Evolutionary conservation across 2,113 vertebrate species (phyloP), one percentile per base, ranked within the genome.

Genomic region (Peromyscus leucopus): DNA sequence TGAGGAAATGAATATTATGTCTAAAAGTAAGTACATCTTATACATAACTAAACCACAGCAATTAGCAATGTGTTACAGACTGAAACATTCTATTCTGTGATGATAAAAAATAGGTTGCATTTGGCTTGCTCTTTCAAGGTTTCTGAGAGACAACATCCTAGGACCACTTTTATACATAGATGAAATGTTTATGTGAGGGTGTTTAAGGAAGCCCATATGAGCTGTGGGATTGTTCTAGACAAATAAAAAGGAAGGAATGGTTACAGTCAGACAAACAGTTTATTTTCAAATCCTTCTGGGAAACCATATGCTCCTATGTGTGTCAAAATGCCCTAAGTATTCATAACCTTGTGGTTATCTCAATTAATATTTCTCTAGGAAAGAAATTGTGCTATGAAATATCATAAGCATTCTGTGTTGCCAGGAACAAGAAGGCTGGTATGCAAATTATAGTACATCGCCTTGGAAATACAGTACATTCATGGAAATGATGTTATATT

Each of bases 301-400:
- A 90, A 79, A 80, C 21, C 74, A 61, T 36, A 90, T 48, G 33
- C 57, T 42, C 59, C 16, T 57, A 7, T 31, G 15, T 79, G 24
- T 94, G 31, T 86, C 75, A 76, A 95, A 95, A 96, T 63, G 39
- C 22, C 11, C 15, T 51, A 89, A 51, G 24, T 63, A 94, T 82
- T 90, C 55, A 75, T 36, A 78, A 48, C 4, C 10, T 92, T 4
- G 4, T 9, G 55, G 76, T 63, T 92, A 85, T 26, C 59, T 42
- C n/a, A 87, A 75, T 46, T 89, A 89, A 67, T 89, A 93, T 61
- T 83, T 55, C 46, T 26, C 51, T 71, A 12, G 90, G 65, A 84
- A 97, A 86, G 57, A 94, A 93, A 74, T 65, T 94, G 28, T 46
- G 65, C 33, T 39, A 79, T 92, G 42, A 96, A 67, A 96, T 94